Percentiles rank a stretch among this genome's conserved stretches.
Evolutionary conservation across 1,140 invertebrate genomes (phyloP).

Genomic region (Scaptomyza pallida): DNA sequence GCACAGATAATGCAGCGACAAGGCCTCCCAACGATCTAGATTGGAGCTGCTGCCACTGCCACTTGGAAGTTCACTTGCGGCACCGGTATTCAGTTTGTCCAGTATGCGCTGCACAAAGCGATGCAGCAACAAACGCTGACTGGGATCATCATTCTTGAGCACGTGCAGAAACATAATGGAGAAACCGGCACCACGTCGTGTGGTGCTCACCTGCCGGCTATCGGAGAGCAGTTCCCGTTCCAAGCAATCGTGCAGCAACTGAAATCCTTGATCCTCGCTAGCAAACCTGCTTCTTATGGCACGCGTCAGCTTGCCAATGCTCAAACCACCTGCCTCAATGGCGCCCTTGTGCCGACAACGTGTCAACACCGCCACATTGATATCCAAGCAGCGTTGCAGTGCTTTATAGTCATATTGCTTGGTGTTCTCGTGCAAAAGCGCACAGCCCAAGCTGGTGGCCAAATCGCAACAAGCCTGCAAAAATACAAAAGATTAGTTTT

Average conservation of each 20-base stretch:
- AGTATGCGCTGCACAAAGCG: constrained; percentile 74
- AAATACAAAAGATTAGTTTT: not conserved
- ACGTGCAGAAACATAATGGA: constrained; percentile 90
- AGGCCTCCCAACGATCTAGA: constrained; percentile 74
- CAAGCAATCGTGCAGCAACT: constrained; percentile 59
- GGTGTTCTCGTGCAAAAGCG: constrained; percentile 17
- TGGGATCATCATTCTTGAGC: constrained; percentile 87
- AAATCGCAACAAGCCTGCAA: constrained; percentile 68
- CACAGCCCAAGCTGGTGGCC: constrained; percentile 70
- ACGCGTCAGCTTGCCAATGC: constrained; percentile 84
- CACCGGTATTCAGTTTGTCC: constrained; percentile 38
- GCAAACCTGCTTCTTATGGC: constrained; percentile 37
- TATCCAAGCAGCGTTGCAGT: constrained; percentile 85
- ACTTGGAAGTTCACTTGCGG: not conserved
- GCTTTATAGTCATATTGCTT: constrained; percentile 17
- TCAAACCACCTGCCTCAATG: constrained; percentile 89
- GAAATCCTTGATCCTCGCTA: constrained; percentile 31
- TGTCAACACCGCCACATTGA: constrained; percentile 87
- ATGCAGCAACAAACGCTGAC: constrained; percentile 83
- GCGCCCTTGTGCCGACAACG: constrained; percentile 92
- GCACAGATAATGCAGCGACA: constrained; percentile 73
- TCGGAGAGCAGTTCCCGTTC: constrained; percentile 61
- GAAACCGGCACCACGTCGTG: constrained; percentile 90
- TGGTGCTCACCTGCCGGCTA: constrained; percentile 84
- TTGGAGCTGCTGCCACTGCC: constrained; percentile 40